Evolutionary conservation across 2,113 vertebrate genomes (phyloP).

Genomic region (Pionites leucogaster): DNA sequence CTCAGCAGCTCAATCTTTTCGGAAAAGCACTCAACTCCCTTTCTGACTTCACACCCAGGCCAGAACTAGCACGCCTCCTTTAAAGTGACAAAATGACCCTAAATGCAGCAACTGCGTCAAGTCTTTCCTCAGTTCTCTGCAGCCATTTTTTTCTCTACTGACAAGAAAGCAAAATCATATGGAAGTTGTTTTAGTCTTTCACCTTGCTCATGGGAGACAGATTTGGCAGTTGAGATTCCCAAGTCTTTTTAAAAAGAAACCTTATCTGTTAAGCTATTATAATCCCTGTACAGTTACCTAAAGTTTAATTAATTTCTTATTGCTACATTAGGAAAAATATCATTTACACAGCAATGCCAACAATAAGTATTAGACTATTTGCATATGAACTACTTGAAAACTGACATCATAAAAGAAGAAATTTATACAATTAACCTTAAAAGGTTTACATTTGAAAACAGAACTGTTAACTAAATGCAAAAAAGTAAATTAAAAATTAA

Average conservation of each 20-base stretch:
- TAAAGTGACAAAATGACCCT: not conserved
- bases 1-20: not conserved
- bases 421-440: not conserved
- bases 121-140: not conserved
- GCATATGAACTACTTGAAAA: not conserved
- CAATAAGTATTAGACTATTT: not conserved
- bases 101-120: not conserved
- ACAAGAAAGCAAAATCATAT: not conserved
- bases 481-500: not conserved
- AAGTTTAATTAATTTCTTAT: not conserved
- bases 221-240: not conserved
- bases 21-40: not conserved
- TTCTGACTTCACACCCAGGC: not conserved
- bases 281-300: not conserved
- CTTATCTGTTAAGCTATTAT: not conserved
- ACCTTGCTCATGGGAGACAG: not conserved
- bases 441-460: not conserved
- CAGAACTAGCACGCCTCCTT: fast-evolving
- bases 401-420: not conserved
- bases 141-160: not conserved
- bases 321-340: not conserved
- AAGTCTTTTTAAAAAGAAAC: not conserved
- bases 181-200: not conserved
- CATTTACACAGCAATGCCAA: not conserved
- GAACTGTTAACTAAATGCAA: not conserved